Base-by-base conservation (phyloP, 2,113 vertebrate genomes). In the Anguilla rostrata region DNA sequence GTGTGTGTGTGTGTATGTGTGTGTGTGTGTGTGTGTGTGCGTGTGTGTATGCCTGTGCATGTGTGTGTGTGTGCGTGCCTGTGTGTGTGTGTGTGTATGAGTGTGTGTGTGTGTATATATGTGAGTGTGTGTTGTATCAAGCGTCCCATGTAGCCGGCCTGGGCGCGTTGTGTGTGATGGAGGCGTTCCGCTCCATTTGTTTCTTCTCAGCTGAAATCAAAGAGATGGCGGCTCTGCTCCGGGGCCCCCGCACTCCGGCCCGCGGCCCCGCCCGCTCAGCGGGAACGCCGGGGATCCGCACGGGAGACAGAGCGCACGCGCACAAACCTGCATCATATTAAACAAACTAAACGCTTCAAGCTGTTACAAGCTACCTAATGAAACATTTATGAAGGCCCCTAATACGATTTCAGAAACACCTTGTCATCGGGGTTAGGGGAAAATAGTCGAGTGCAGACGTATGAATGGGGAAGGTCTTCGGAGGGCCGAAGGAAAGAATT, bases 281-380 rank as follows among this genome's bases (percentile, higher is more conserved):
- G 43, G 43, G 1, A 2, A 9, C 18, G 20, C 18, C 2, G 41
- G 41, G 1, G 82, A 88, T 91, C 89, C 90, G 91, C 91, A 92
- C 91, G 87, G 90, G 92, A 93, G 92, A 93, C 91, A 91, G 91
- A 95, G 90, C 88, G 88, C 81, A 43, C 75, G 49, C 49, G 90
- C 88, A 87, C 81, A 90, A 90, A 87, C 88, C 94, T 94, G 94
- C 94, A 92, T 94, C 92, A 79, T 93, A 94, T 95, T 95, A 95
- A 94, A 95, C 92, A 93, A 94, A 93, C 93, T 94, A 96, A 96
- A 94, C 90, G 92, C 93, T 96, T 95, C 94, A 95, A 96, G 95
- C 94, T 95, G 95, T 92, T 94, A 92, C 92, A 93, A 92, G 91
- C 91, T 95, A 90, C 90, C 93, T 93, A 93, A 93, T 95, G 95